A percentile compares a stretch with the other conserved stretches of the same genome.
Conservation (phyloP, 2,113 vertebrate genomes). For the Engraulis encrasicolus region DNA sequence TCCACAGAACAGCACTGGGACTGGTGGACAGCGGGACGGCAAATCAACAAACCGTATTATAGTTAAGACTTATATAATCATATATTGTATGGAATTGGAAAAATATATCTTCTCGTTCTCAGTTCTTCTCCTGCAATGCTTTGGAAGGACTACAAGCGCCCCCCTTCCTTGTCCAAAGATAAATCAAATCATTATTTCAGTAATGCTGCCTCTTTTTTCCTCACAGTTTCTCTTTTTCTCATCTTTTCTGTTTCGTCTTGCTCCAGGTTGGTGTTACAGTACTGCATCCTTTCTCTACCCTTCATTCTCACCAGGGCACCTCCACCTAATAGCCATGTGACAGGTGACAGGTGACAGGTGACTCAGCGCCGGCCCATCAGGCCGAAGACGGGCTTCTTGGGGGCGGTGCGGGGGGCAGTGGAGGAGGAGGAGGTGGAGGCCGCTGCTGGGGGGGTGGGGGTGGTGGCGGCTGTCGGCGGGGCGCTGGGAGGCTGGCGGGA, state of each 20-base stretch:
- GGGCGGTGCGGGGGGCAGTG: conserved; percentile 56
- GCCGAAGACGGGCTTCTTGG: conserved; percentile 74
- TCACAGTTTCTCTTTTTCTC: neutral
- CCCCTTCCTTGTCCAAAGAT: neutral
- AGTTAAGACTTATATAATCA: conserved; percentile 42
- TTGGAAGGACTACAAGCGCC: neutral
- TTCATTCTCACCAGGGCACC: neutral
- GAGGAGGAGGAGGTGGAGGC: conserved; percentile 61
- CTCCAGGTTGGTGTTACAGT: conserved; percentile 9
- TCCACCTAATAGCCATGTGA: neutral
- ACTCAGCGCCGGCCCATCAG: conserved; percentile 71
- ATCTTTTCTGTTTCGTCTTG: neutral
- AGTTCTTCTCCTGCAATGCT: neutral
- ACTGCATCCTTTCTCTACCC: neutral
- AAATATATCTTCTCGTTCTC: conserved; percentile 21
- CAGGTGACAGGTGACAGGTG: conserved; percentile 47
- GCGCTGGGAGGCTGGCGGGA: conserved; percentile 46
- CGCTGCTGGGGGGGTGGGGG: neutral
- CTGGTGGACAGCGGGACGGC: conserved; percentile 12
- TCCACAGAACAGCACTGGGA: conserved; percentile 42
- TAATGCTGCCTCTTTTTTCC: neutral
- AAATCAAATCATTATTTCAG: neutral
- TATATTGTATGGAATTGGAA: conserved; percentile 30
- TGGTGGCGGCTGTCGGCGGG: neutral
- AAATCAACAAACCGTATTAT: conserved; percentile 24